Evolutionary conservation across 2,888 invertebrate genomes (phyloP).

Genomic region (Cheilosia variabilis): DNA sequence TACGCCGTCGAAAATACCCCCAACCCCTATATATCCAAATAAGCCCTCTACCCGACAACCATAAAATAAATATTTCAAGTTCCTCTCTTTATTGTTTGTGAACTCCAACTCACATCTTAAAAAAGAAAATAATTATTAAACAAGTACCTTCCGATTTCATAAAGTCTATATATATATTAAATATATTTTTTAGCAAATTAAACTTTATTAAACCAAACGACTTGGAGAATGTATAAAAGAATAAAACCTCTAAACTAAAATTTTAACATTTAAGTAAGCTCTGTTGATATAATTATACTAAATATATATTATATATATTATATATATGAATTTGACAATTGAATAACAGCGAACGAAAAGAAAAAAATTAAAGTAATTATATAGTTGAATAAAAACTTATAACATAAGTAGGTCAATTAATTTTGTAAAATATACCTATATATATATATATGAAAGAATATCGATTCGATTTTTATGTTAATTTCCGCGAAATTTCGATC

Average conservation of each 20-base stretch:
- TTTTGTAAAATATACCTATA: conserved; percentile 41
- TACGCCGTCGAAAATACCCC: neutral
- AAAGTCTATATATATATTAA: conserved; percentile 19
- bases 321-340: conserved; percentile 45
- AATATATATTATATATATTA: conserved; percentile 47
- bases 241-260: conserved; percentile 52
- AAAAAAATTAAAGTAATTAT: conserved; percentile 36
- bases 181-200: conserved; percentile 47
- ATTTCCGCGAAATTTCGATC: conserved; percentile 34
- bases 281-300: conserved; percentile 54
- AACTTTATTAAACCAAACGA: conserved; percentile 13
- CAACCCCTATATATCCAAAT: neutral
- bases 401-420: conserved; percentile 66
- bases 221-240: conserved; percentile 36
- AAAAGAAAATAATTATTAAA: conserved; percentile 50
- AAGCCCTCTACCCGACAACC: neutral
- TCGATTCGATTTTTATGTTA: conserved; percentile 26
- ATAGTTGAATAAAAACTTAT: conserved; percentile 45
- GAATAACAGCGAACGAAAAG: conserved; percentile 18
- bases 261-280: conserved; percentile 41
- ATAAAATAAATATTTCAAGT: conserved; percentile 45
- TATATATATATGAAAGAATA: neutral
- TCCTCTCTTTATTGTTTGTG: conserved; percentile 53
- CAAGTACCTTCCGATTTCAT: conserved; percentile 72
- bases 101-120: conserved; percentile 13